Base-by-base conservation (phyloP, 2,113 vertebrate species). In the Pterocles gutturalis region DNA sequence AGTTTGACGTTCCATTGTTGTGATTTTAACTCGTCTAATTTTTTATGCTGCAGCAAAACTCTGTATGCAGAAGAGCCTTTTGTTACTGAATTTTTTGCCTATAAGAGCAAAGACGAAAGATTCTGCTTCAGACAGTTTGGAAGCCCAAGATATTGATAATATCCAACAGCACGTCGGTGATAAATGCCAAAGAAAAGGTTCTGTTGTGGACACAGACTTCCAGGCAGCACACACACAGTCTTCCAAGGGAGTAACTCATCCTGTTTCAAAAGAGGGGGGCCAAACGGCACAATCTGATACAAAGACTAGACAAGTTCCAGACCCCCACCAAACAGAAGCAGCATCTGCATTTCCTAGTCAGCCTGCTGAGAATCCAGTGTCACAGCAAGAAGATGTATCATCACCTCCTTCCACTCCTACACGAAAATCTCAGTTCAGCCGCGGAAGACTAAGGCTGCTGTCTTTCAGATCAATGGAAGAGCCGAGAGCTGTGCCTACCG, bases 401-500 rank as follows among this genome's bases (percentile, higher is more conserved):
- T 98, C 98, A 1, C 99, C 99, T 14, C 99, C 99, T 33, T 98
- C 99, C 46, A 98, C 98, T 60, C 98, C 99, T 9, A 98, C 98
- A 5, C 98, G 99, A 5, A 98, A 99, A 86, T 97, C 98, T 10
- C 98, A 99, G 6, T 99, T 99, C 65, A 98, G 98, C 82, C 98
- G 99, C 26, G 99, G 99, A 9, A 98, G 99, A 25, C 98, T 99
- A 9, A 98, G 99, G 82, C 99, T 99, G 43, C 98, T 99, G n/a
- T 99, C 99, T 7, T 99, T 99, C 95, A 97, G 99, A 61, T 99
- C 99, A 1, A 88, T 99, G 96, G 99, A 99, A 61, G 99, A 99
- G 90, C 97, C 99, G 6, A 98, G 97, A 54, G 72, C 98, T 33
- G 75, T 95, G 34, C 98, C 98, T 9, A 98, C 99, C 7, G 97